Conservation (phyloP, 2,797 vertebrate species). For the Platyrinchus mystaceus region DNA sequence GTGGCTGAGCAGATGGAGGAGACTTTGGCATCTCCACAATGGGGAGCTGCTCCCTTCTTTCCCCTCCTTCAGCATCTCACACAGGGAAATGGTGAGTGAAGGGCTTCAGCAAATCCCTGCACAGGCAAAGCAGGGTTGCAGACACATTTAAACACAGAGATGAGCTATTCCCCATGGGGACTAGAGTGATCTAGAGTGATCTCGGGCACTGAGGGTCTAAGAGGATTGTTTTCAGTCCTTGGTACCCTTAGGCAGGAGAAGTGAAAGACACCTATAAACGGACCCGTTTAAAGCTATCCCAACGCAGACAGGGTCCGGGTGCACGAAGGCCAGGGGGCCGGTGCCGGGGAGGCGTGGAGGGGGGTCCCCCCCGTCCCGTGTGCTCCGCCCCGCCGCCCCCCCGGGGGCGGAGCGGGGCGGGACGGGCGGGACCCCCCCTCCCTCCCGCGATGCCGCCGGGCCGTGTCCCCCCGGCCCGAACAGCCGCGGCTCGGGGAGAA, state of each 20-base stretch:
- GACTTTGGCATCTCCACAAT: not conserved
- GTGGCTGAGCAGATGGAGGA: not conserved
- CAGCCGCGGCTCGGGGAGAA: constrained; percentile 43
- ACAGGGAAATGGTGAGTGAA: not conserved
- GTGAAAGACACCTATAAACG: not conserved
- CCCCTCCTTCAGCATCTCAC: not conserved
- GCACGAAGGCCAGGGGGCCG: not conserved
- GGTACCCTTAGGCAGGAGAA: not conserved
- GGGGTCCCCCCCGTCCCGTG: not conserved
- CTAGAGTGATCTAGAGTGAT: too few species aligned
- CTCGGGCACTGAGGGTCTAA: not conserved
- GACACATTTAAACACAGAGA: not conserved
- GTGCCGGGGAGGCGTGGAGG: not conserved
- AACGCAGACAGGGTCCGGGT: accelerated
- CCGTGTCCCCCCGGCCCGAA: constrained; percentile 58
- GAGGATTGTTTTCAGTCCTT: not conserved
- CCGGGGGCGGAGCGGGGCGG: not conserved
- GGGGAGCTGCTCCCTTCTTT: not conserved
- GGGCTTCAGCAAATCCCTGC: not conserved
- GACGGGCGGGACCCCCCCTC: not conserved
- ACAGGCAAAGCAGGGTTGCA: not conserved
- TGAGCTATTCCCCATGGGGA: not conserved
- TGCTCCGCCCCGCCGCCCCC: not conserved
- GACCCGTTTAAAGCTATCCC: not conserved
- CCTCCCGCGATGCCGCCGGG: constrained; percentile 50